Conservation (phyloP, 1,140 invertebrate species). For the Microplitis demolitor region DNA sequence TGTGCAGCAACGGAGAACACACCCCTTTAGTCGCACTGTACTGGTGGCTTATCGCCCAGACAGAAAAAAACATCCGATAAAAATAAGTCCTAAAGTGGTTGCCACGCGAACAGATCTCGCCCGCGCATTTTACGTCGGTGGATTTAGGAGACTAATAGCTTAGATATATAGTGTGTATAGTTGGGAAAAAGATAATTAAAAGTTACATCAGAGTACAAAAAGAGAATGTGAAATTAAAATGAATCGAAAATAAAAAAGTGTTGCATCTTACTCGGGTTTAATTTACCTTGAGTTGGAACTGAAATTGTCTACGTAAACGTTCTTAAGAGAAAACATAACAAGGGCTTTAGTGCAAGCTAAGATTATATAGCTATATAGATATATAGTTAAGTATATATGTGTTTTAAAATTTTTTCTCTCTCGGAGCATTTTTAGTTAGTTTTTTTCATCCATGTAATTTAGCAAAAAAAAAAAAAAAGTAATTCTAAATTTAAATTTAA, state of each 20-base stretch:
- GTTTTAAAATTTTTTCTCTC: too few relatives aligned
- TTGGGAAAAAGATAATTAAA: background rate
- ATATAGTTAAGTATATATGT: too few relatives aligned
- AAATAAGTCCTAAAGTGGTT: constrained; percentile 44
- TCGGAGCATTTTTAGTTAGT: too few relatives aligned
- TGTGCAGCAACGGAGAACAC: constrained; percentile 14
- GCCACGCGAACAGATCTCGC: constrained; percentile 5
- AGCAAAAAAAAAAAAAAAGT: too few relatives aligned
- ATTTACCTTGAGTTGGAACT: background rate
- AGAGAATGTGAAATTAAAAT: background rate
- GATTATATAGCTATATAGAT: background rate
- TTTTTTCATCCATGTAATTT: too few relatives aligned
- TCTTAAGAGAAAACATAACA: background rate
- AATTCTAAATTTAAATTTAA: too few relatives aligned
- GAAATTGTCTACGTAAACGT: background rate
- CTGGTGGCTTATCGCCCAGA: constrained; percentile 32
- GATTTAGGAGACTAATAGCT: background rate
- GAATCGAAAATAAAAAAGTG: background rate
- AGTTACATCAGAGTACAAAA: background rate
- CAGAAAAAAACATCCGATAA: constrained; percentile 38
- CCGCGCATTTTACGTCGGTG: background rate
- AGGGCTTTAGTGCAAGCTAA: background rate
- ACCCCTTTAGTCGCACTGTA: constrained; percentile 12
- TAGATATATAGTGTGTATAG: background rate
- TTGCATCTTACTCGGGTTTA: background rate